A percentile compares a stretch with the other conserved stretches of the same genome.
These are phyloP conservation scores for Pseudanteris insignis DNA, from an alignment of 2,888 invertebrate species.

Conservation along the genomic window DNA sequence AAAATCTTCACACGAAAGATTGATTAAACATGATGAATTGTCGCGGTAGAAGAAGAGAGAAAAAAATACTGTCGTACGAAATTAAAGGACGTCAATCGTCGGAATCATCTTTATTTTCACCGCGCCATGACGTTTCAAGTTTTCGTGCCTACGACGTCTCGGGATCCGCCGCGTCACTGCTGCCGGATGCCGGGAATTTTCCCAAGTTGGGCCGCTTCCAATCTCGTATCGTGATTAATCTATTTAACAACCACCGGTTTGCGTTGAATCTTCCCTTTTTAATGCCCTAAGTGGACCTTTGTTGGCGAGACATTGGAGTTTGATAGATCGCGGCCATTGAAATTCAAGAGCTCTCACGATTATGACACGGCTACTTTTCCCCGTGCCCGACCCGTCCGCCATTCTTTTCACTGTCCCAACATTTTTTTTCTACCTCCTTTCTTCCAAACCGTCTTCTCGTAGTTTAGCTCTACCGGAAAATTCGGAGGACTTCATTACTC, in stretches of 20 bases:
- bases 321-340: constrained; percentile 27
- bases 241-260: not conserved
- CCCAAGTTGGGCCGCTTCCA: not conserved
- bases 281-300: constrained; percentile 22
- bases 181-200: constrained; percentile 8
- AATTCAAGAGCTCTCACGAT: constrained; percentile 7
- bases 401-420: not conserved
- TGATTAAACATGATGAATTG: constrained; percentile 11
- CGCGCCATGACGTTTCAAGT: constrained; percentile 4
- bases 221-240: constrained; percentile 2
- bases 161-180: not conserved
- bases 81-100: constrained; percentile 1
- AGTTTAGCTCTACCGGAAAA: constrained; percentile 11
- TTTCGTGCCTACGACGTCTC: not conserved
- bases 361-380: constrained; percentile 8
- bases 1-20: constrained; percentile 2
- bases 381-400: not conserved
- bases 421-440: not conserved
- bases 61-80: constrained; percentile 1
- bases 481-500: constrained; percentile 28
- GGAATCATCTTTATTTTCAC: constrained; percentile 7
- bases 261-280: constrained; percentile 16
- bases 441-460: constrained; percentile 3
- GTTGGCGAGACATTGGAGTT: constrained; percentile 17
- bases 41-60: not conserved